Base-by-base conservation (phyloP, 2,888 invertebrate species). In the Dasypolia templi region DNA sequence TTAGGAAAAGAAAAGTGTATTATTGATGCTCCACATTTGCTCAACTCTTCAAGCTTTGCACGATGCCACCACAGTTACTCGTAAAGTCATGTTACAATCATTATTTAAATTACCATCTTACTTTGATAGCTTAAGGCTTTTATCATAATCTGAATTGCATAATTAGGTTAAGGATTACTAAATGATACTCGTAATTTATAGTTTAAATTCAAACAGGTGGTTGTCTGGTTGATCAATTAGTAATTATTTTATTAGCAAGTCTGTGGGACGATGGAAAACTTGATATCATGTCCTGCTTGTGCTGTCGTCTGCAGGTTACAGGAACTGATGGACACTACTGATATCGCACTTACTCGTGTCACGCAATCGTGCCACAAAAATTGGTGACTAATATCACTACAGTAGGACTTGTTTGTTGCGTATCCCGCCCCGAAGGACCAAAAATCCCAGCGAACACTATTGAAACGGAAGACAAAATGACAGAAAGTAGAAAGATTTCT, bases 81-180 rank as follows among this genome's bases (percentile, higher is more conserved):
- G 11, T 12, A 6, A 26, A 46, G 46, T 29, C 12, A 12, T n/a
- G 26, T 49, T 35, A 35, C n/a, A 1, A 69, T 63, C 42, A 19
- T n/a, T 69, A 65, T 55, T 55, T 9, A 44, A 46, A 46, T 69
- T 39, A 49, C 29, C 7, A 44, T 11, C 9, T 26, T 32, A 46
- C 17, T 35, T 29, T 46, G 19, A 66, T 59, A 49, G 17, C 32
- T 26, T 72, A 55, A 29, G 17, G 35, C 46, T 46, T n/a, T 56
- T 14, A 64, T 44, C 44, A 29, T 26, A 22, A 75, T 44, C 26
- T 32, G 29, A 32, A 63, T 74, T 59, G 42, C 42, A 64, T 58
- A 75, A 44, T 66, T 35, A 44, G 56, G 46, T 73, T 55, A 62
- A 55, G 61, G 75, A 58, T 56, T 14, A 65, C 19, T 53, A 9